Evolutionary conservation across 1,140 invertebrate species (phyloP), one percentile per base, ranked within the genome.

Genomic region (Pantala flavescens): DNA sequence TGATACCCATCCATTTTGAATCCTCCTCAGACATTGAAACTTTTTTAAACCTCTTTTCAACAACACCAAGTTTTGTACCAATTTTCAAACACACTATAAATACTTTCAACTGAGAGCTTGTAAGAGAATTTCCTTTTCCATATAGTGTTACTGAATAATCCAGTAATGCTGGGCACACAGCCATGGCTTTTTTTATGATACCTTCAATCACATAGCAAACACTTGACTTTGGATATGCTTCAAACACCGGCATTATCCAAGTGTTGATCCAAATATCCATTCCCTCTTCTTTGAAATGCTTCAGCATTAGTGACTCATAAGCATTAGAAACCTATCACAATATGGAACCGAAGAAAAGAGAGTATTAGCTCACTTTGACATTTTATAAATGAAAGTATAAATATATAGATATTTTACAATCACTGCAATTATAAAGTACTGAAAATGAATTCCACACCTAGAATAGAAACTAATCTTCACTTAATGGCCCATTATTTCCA

Each of bases 1-100:
- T 76, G 73, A 78, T 43, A 74, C 79, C 80, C 77, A 82, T 82
- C 82, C 83, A 85, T 36, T 36, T 36, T 36, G 9, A 5, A 36
- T 36, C 3, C 12, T 19, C n/a, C 1, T 63, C 12, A 21, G 49
- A 63, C 5, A 21, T 12, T 19, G 14, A 19, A 19, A 3, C n/a
- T 12, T 63, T 16, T 63, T 16, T 21, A 63, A 19, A 63, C 12
- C 14, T 21, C 73, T 79, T 77, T 21, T 24, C 36, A 28, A 43
- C 28, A 0, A 71, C 49, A 16, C 49, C 75, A n/a, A 63, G 71
- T 24, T 71, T 73, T 11, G 71, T 28, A 16, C 71, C 55, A 43
- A 71, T n/a, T 42, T 49, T 55, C n/a, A 73, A 21, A n/a, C 75
- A 75, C 11, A 43, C 63, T 23, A 75, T 55, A 16, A 75, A 19